Conservation (phyloP, 2,113 vertebrate species). For the Misgurnus mizolepis region DNA sequence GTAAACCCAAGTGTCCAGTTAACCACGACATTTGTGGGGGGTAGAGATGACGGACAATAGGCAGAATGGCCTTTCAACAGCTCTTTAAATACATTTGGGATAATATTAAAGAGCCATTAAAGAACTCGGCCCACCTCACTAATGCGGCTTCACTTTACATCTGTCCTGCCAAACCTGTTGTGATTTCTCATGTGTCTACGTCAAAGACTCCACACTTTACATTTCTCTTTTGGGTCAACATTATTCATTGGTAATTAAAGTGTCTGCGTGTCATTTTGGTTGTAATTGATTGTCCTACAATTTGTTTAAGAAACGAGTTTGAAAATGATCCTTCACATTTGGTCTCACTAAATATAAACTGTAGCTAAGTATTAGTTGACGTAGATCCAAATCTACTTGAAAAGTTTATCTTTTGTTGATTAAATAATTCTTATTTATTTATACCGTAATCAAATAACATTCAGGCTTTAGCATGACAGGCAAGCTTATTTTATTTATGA, state of each 20-base stretch:
- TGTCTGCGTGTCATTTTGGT: neutral
- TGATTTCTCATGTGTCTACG: neutral
- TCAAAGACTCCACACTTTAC: neutral
- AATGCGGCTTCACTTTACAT: constrained; percentile 5
- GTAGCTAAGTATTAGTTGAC: neutral
- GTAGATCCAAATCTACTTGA: neutral
- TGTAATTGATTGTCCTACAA: neutral
- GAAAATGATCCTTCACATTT: neutral
- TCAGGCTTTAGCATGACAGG: too few species aligned
- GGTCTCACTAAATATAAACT: too few species aligned
- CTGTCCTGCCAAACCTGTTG: constrained; percentile 25
- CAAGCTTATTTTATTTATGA: too few species aligned
- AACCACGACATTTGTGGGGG: constrained; percentile 28
- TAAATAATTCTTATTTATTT: too few species aligned
- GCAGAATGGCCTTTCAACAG: constrained; percentile 33
- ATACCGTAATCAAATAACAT: too few species aligned
- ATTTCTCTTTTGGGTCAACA: neutral
- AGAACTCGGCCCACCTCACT: constrained; percentile 21
- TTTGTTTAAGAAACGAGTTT: too few species aligned
- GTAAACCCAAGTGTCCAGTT: constrained; percentile 5
- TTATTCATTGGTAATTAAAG: neutral
- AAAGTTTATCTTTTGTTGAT: neutral
- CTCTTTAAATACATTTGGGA: constrained; percentile 46
- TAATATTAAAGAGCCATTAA: constrained; percentile 39
- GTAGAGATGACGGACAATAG: constrained; percentile 32